Base-by-base conservation (phyloP, 2,113 vertebrate genomes). In the Bos indicus region DNA sequence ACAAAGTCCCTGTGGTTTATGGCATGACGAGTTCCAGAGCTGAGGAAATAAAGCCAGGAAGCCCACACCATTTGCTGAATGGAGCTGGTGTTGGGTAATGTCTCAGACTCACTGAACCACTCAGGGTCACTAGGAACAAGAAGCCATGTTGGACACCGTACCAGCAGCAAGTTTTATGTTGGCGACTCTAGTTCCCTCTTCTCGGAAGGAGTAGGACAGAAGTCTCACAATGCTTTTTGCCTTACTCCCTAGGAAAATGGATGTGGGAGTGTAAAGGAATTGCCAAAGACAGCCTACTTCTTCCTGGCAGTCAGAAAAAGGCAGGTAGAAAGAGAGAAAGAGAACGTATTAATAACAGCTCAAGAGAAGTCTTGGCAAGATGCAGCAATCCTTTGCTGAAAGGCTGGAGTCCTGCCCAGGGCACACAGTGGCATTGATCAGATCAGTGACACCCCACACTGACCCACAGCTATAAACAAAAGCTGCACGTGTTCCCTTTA, bases 21-120 rank as follows among this genome's bases (percentile, higher is more conserved):
- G 84, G 92, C 2, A 5, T 94, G 97, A 97, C 85, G 90, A 88
- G 62, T 92, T 97, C 95, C 95, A 96, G 97, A 97, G 52, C 54
- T 0, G 17, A 93, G 87, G 95, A 86, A 67, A 78, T 8, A 67
- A 93, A 90, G 91, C 87, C 91, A 97, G 92, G 84, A 57, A 93
- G 52, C 77, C 54, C 36, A 23, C 0, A 2, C 93, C 46, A 36
- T 89, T 92, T 94, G 88, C 90, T 90, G 85, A 95, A 86, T 43
- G 82, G 52, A 77, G 54, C 56, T 74, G 62, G 67, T 87, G 83
- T 88, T 93, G 91, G 60, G 52, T 51, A 74, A 74, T 16, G 67
- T 87, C 92, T 97, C 71, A 28, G 86, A 80, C 74, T 93, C 93
- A 56, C 2, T 6, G 62, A 84, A 83, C 86, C 40, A 40, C 85